Percentiles rank a stretch among this genome's conserved stretches.
Conservation (phyloP, 1,140 invertebrate genomes). For the Panagrolaimus sp. region DNA sequence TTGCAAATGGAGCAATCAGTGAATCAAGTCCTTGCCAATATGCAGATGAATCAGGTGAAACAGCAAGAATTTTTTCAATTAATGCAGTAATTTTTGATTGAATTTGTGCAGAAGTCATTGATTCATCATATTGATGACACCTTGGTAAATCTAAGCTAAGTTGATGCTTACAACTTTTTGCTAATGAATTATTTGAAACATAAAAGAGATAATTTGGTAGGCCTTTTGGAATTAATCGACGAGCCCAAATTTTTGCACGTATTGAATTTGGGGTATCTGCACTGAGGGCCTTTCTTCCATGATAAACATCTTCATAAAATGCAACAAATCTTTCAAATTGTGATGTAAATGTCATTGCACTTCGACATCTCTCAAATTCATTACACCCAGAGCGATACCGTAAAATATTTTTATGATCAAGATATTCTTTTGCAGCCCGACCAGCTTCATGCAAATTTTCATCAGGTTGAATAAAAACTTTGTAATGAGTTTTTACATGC, state of each 20-base stretch:
- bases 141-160: constrained; percentile 77
- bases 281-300: not conserved
- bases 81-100: constrained; percentile 78
- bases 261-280: constrained; percentile 3
- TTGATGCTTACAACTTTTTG: constrained; percentile 59
- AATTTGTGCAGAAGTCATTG: constrained; percentile 82
- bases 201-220: constrained; percentile 8
- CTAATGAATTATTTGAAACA: not conserved
- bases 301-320: constrained; percentile 10
- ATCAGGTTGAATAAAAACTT: constrained; percentile 8
- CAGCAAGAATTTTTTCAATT: constrained; percentile 89
- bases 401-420: not conserved
- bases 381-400: not conserved
- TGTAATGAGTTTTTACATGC: constrained; percentile 2
- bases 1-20: constrained; percentile 86
- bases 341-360: constrained; percentile 9
- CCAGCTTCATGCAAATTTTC: constrained; percentile 3
- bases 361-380: constrained; percentile 7
- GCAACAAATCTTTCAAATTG: constrained; percentile 19
- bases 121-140: constrained; percentile 94
- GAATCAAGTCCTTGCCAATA: constrained; percentile 98
- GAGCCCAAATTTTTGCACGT: not conserved
- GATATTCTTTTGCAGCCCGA: constrained; percentile 12
- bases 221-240: not conserved
- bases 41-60: constrained; percentile 84